These are phyloP conservation scores for Sphecodes monilicornis DNA, from an alignment of 2,888 invertebrate species.

Conservation along the genomic window DNA sequence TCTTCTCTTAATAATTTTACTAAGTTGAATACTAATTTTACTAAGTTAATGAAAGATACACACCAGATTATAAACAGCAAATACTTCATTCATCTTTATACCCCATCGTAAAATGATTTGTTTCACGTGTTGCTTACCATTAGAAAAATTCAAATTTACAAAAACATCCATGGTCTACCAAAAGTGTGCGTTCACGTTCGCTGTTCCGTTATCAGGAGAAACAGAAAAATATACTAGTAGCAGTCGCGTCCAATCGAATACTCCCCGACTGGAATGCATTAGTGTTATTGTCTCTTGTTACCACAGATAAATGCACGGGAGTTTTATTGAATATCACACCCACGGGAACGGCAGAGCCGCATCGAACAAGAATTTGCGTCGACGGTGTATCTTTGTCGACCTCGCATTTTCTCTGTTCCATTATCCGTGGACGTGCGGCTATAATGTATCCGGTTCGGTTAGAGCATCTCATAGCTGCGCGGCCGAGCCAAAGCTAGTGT, in stretches of 20 bases:
- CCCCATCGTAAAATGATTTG: too few relatives aligned
- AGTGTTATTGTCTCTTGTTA: background rate
- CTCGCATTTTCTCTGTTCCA: conserved; percentile 60
- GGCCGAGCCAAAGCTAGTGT: conserved; percentile 34
- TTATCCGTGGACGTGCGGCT: conserved; percentile 61
- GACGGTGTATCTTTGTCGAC: conserved; percentile 30
- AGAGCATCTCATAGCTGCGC: conserved; percentile 46
- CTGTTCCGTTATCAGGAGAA: background rate
- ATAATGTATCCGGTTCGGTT: conserved; percentile 65
- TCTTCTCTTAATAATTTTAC: too few relatives aligned
- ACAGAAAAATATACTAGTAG: background rate
- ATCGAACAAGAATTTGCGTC: conserved; percentile 1
- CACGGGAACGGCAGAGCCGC: background rate
- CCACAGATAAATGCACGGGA: background rate
- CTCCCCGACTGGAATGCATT: background rate
- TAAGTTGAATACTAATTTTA: too few relatives aligned
- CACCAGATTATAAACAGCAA: too few relatives aligned
- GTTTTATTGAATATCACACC: conserved; percentile 18
- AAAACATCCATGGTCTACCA: background rate
- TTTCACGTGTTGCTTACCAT: too few relatives aligned
- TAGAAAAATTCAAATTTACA: background rate
- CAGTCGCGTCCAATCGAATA: background rate
- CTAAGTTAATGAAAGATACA: too few relatives aligned
- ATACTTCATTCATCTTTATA: too few relatives aligned
- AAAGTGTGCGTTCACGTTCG: too few relatives aligned